Percentiles rank a stretch among this genome's conserved stretches.
Evolutionary conservation across 2,888 invertebrate species (phyloP).

Genomic region (Gonocerus acuteangulatus): DNA sequence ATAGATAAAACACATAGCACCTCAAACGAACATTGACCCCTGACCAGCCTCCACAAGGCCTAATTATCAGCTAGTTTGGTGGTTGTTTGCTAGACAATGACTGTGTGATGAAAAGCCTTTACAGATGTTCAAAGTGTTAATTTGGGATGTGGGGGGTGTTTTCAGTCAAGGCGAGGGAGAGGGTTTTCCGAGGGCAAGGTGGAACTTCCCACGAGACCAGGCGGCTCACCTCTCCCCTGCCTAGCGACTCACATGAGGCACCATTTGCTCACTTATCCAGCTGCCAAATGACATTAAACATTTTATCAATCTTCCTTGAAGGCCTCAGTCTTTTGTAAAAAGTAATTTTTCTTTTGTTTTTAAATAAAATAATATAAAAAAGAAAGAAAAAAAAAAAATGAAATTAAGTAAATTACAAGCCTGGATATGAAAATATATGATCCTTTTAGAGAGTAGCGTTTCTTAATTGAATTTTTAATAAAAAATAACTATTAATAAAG

Average conservation of each 20-base stretch:
- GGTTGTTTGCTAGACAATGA: too few relatives aligned
- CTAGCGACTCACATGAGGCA: slow-evolving; percentile 34
- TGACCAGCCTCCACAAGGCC: too few relatives aligned
- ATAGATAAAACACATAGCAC: too few relatives aligned
- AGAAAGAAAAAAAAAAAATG: not conserved
- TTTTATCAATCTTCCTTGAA: slow-evolving; percentile 25
- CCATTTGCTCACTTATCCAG: slow-evolving; percentile 36
- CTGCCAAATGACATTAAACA: slow-evolving; percentile 35
- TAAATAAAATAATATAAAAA: slow-evolving; percentile 2
- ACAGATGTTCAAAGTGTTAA: not conserved
- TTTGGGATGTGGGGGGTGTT: slow-evolving; percentile 15
- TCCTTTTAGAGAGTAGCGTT: not conserved
- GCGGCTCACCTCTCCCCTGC: slow-evolving; percentile 33
- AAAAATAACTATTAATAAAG: not conserved
- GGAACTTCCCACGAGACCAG: slow-evolving; percentile 38
- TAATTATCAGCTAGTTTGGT: too few relatives aligned
- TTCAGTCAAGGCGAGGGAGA: slow-evolving; percentile 36
- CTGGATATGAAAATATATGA: slow-evolving; percentile 24
- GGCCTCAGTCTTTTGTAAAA: slow-evolving; percentile 16
- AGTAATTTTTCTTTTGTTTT: slow-evolving; percentile 4
- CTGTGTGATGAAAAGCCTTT: not conserved
- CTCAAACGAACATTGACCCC: too few relatives aligned
- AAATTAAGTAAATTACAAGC: slow-evolving; percentile 10
- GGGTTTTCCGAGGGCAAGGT: slow-evolving; percentile 36
- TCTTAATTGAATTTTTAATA: not conserved